phyloP scores from a whole-genome alignment of 2,888 invertebrate species.

The Chrysina gloriosa region DNA sequence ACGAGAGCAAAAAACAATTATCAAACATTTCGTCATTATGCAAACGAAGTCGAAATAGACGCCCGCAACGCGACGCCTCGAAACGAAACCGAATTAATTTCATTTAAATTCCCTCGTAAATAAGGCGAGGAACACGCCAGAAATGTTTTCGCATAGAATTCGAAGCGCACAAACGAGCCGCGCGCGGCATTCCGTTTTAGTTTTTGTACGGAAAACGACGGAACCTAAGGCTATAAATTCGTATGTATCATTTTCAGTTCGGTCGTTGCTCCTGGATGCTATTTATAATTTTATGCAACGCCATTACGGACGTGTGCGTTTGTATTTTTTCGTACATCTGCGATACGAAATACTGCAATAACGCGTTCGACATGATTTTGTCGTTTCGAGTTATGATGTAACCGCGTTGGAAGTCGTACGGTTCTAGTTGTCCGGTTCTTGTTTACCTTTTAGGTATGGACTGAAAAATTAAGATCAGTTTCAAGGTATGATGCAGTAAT shows the following conservation, averaged over 20 bases:
- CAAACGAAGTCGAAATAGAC: background rate
- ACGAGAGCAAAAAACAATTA: background rate
- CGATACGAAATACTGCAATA: too few species aligned
- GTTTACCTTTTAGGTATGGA: too few species aligned
- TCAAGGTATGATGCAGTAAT: too few species aligned
- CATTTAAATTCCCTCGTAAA: slow-evolving; percentile 10
- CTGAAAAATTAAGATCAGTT: too few species aligned
- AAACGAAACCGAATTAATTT: slow-evolving; percentile 8
- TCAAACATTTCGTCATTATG: background rate
- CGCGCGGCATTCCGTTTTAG: background rate
- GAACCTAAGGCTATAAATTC: background rate
- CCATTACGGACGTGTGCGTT: background rate
- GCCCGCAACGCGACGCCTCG: background rate
- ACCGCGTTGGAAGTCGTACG: background rate
- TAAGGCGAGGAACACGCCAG: background rate
- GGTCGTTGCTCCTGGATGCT: slow-evolving; percentile 19
- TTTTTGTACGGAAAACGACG: background rate
- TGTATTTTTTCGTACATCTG: background rate
- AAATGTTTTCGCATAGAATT: background rate
- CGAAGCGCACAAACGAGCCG: background rate
- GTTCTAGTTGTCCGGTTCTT: too few species aligned
- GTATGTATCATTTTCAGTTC: slow-evolving; percentile 25
- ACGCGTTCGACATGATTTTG: background rate
- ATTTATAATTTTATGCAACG: slow-evolving; percentile 35
- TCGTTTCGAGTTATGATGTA: background rate